phyloP scores from a whole-genome alignment of 2,888 invertebrate species.

The Hemaris fuciformis region DNA sequence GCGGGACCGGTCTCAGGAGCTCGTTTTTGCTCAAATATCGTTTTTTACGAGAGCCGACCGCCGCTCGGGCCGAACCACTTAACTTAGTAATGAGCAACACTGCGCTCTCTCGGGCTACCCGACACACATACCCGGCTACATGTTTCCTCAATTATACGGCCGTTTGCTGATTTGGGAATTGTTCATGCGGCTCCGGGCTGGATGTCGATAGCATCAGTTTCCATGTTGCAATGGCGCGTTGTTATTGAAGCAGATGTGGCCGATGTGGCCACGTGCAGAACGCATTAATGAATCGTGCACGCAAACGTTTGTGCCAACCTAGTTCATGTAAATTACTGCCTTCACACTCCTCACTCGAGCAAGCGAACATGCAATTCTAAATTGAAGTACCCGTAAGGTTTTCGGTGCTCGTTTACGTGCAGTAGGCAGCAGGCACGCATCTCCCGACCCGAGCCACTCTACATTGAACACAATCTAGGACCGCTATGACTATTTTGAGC shows the following conservation, averaged over 20 bases:
- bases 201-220: not conserved
- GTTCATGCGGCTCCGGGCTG: not conserved
- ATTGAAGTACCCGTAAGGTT: not conserved
- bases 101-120: slow-evolving; percentile 22
- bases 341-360: not conserved
- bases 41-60: slow-evolving; percentile 44
- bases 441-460: not conserved
- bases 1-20: slow-evolving; percentile 40
- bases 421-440: not conserved
- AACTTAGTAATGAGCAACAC: slow-evolving; percentile 42
- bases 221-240: not conserved
- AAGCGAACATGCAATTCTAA: slow-evolving; percentile 1
- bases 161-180: not conserved
- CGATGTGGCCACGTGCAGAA: not conserved
- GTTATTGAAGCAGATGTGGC: too few relatives aligned
- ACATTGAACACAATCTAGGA: not conserved
- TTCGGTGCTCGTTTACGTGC: not conserved
- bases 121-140: not conserved
- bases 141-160: not conserved
- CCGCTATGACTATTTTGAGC: not conserved
- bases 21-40: slow-evolving; percentile 52
- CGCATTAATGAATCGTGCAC: slow-evolving; percentile 9
- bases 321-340: slow-evolving; percentile 7
- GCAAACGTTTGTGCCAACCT: not conserved
- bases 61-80: slow-evolving; percentile 21